Evolutionary conservation across 1,140 invertebrate genomes (phyloP), one percentile per base, ranked within the genome.

Genomic region (Bacillus rossius): DNA sequence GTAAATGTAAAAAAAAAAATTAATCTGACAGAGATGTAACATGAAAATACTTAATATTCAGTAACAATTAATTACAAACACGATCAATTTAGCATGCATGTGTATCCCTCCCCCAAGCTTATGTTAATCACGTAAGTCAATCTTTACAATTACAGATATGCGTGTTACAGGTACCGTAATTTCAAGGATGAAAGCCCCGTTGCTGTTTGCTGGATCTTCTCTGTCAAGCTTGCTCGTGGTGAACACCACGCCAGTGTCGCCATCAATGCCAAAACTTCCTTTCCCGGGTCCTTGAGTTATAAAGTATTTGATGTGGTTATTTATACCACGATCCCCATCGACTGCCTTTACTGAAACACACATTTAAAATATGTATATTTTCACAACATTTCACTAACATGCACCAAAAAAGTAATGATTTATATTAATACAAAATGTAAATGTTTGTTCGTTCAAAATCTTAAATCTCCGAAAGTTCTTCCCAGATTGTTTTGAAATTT

Each of bases 281-380:
- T 34, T 23, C 16, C 45, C 82, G 22, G 83, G 82, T 41, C 89
- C 88, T 42, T 84, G 81, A 38, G 87, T 84, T 51, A 96, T 84
- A 25, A 85, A 83, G 72, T 96, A 96, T 1, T 81, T 81, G 41
- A 96, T 92, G 40, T 81, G 80, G 70, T 96, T 95, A 73, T 96
- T 94, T 55, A 96, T 84, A 0, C 91, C 93, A 62, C 91, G 82
- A 74, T 96, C 93, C 1, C 93, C 93, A 74, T 96, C 93, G 63
- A 95, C 84, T 2, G 92, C 92, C 69, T 85, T 83, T n/a, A 95
- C 92, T 85, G 68, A 8, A 75, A 57, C 8, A 43, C 19, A 19
- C 17, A 55, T 37, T 45, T 45, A 45, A 22, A 2, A 13, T 1
- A 8, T 45, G 7, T 2, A 8, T 19, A 17, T 1, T n/a, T n/a